Conservation (phyloP, 2,113 vertebrate species). For the Scalopus aquaticus region DNA sequence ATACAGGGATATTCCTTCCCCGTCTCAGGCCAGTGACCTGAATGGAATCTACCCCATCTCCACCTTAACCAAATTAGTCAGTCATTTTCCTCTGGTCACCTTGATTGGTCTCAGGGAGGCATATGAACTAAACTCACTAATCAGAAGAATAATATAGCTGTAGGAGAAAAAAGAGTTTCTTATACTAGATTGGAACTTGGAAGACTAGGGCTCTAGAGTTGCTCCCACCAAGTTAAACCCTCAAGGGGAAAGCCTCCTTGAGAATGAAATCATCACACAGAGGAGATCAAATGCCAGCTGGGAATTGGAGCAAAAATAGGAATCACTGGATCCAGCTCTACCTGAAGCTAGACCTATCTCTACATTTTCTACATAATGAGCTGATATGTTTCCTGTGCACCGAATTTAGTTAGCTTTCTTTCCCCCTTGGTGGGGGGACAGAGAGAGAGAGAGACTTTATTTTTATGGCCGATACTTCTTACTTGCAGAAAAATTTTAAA, state of each 20-base stretch:
- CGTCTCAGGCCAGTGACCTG: not conserved
- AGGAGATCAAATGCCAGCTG: not conserved
- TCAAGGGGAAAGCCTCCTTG: not conserved
- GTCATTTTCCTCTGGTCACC: not conserved
- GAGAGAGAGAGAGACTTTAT: no score
- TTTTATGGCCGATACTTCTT: not conserved
- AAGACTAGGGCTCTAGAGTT: not conserved
- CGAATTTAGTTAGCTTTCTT: conserved; percentile 18
- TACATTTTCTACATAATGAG: not conserved
- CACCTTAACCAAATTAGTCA: not conserved
- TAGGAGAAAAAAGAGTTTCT: not conserved
- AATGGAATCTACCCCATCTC: not conserved
- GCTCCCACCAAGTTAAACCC: not conserved
- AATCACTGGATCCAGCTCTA: not conserved
- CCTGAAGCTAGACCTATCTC: not conserved
- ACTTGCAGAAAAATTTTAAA: not conserved
- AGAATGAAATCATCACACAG: not conserved
- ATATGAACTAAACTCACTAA: not conserved
- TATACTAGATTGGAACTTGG: not conserved
- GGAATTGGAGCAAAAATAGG: not conserved
- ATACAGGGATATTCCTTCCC: not conserved
- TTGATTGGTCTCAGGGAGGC: not conserved
- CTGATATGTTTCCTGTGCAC: not conserved
- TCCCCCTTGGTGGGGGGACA: no score
- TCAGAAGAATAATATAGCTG: not conserved